Evolutionary conservation across 2,797 vertebrate genomes (phyloP).

Genomic region (Anguilla obscura): DNA sequence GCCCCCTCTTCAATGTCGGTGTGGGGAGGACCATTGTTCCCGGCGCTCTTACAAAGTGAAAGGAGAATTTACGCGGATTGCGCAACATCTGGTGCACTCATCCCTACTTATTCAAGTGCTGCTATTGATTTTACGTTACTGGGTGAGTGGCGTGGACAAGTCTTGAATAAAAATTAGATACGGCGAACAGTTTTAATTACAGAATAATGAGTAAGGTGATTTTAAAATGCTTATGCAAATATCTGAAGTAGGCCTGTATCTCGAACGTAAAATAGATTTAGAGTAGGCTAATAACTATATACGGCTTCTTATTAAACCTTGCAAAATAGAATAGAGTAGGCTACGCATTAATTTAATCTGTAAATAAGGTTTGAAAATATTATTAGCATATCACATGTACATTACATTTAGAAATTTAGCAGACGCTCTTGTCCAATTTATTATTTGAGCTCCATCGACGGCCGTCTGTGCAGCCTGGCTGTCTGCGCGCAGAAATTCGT

Average conservation of each 20-base stretch:
- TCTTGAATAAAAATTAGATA: slow-evolving; percentile 13
- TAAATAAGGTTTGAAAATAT: neutral
- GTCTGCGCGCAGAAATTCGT: neutral
- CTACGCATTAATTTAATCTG: neutral
- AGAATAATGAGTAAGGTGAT: slow-evolving; percentile 16
- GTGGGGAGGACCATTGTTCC: slow-evolving; percentile 30
- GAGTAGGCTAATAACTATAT: neutral
- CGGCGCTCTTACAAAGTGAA: neutral
- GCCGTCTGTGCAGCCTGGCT: slow-evolving; percentile 31
- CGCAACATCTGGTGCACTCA: slow-evolving; percentile 33
- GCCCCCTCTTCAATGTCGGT: slow-evolving; percentile 43
- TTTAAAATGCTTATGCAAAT: neutral
- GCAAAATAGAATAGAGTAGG: neutral
- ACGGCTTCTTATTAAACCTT: neutral
- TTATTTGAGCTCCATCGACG: neutral
- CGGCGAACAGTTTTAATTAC: neutral
- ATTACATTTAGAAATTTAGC: too few relatives aligned
- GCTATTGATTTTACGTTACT: slow-evolving; percentile 42
- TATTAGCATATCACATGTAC: too few relatives aligned
- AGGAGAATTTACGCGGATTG: slow-evolving; percentile 31
- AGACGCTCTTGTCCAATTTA: too few relatives aligned
- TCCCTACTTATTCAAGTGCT: slow-evolving; percentile 24
- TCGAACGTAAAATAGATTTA: neutral
- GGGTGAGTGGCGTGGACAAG: slow-evolving; percentile 16
- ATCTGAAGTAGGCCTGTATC: neutral